A percentile compares a stretch with the other conserved stretches of the same genome.
phyloP scores from a whole-genome alignment of 1,140 invertebrate genomes.

The Charaxes varanes region DNA sequence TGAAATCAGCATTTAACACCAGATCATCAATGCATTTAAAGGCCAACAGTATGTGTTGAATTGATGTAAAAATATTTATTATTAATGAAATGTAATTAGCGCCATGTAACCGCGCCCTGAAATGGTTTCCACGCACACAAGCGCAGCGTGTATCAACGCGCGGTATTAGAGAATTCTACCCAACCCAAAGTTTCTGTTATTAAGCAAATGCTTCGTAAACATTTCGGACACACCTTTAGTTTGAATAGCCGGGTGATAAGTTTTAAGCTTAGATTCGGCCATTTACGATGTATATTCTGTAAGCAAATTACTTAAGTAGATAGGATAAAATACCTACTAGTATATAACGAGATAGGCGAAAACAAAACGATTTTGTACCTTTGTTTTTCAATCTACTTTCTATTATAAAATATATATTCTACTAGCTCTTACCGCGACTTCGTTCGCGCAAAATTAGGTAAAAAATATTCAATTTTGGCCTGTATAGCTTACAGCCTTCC shows the following conservation, averaged over 20 bases:
- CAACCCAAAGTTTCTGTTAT: constrained; percentile 68
- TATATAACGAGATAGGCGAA: no score
- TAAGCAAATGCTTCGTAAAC: constrained; percentile 73
- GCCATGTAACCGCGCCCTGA: constrained; percentile 20
- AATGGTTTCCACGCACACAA: constrained; percentile 32
- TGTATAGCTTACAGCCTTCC: no score
- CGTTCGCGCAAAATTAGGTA: no score
- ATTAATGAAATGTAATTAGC: background rate
- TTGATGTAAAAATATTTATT: background rate
- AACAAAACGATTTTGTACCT: no score
- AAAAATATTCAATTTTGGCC: no score
- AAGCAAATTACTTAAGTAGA: background rate
- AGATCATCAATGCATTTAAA: no score
- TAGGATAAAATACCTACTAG: no score
- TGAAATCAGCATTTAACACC: no score
- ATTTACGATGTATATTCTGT: constrained; percentile 16
- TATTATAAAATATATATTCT: no score
- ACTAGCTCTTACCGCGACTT: no score
- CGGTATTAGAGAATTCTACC: constrained; percentile 68
- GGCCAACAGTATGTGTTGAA: background rate
- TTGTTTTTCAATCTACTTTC: no score
- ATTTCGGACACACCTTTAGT: constrained; percentile 67
- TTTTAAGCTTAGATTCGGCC: constrained; percentile 49
- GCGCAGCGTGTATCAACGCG: constrained; percentile 25
- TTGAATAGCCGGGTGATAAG: constrained; percentile 56